A percentile compares a stretch with the other conserved stretches of the same genome.
Conservation (phyloP, 2,888 invertebrate species). For the Chymomyza amoena region DNA sequence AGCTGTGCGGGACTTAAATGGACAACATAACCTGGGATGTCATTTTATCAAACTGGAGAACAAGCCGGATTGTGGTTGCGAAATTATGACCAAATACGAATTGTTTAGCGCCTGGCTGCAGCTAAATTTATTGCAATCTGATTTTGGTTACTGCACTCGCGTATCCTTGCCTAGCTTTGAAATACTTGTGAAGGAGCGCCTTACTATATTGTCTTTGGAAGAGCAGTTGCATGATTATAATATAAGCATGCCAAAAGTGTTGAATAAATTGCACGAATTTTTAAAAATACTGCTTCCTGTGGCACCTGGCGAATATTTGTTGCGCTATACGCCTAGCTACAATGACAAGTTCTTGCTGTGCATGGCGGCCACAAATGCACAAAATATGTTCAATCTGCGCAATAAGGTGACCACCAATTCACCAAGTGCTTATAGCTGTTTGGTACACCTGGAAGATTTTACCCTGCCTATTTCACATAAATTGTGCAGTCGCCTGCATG, state of each 20-base stretch:
- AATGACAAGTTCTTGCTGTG: slow-evolving; percentile 69
- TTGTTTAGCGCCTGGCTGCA: slow-evolving; percentile 71
- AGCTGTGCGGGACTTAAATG: slow-evolving; percentile 32
- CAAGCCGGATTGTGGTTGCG: slow-evolving; percentile 74
- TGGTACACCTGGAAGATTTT: slow-evolving; percentile 44
- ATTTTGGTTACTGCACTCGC: slow-evolving; percentile 53
- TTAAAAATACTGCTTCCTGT: slow-evolving; percentile 57
- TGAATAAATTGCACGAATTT: slow-evolving; percentile 64
- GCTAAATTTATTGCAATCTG: slow-evolving; percentile 48
- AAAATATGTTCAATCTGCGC: slow-evolving; percentile 52
- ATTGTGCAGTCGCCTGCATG: slow-evolving; percentile 64
- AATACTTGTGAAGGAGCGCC: slow-evolving; percentile 55
- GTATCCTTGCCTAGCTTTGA: slow-evolving; percentile 53
- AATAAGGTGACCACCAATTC: slow-evolving; percentile 43
- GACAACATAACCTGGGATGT: slow-evolving; percentile 36
- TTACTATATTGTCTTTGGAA: slow-evolving; percentile 54
- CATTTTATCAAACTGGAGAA: slow-evolving; percentile 69
- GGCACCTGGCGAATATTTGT: slow-evolving; percentile 59
- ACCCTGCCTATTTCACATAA: slow-evolving; percentile 60
- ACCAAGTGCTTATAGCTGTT: slow-evolving; percentile 61
- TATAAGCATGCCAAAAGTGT: slow-evolving; percentile 47
- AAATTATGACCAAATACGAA: slow-evolving; percentile 70
- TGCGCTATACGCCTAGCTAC: slow-evolving; percentile 65
- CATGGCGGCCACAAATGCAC: slow-evolving; percentile 47
- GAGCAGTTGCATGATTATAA: slow-evolving; percentile 56